phyloP scores from a whole-genome alignment of 2,797 vertebrate species.

The Telmatherina bonti region DNA sequence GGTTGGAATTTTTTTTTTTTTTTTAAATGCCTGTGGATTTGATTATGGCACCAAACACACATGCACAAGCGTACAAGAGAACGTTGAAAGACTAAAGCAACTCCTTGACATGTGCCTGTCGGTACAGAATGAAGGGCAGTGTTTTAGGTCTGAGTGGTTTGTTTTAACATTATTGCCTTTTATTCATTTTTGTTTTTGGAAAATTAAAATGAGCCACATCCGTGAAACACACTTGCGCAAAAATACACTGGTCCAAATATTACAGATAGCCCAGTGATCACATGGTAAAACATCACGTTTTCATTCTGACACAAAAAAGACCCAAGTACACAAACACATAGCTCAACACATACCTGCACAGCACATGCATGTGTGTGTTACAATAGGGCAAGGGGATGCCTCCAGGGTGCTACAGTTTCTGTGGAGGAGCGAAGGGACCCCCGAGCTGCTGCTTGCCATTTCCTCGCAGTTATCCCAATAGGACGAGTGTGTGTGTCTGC shows the following conservation, averaged over 20 bases:
- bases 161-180: constrained; percentile 15
- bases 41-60: constrained; percentile 35
- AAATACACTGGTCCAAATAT: constrained; percentile 14
- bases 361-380: constrained; percentile 40
- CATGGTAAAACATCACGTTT: constrained; percentile 40
- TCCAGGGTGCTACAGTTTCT: constrained; percentile 65
- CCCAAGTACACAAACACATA: constrained; percentile 21
- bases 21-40: constrained; percentile 63
- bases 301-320: constrained; percentile 31
- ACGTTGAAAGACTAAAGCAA: constrained; percentile 15
- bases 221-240: neutral
- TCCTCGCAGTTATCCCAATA: constrained; percentile 69
- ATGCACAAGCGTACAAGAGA: constrained; percentile 4
- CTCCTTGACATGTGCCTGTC: constrained; percentile 8
- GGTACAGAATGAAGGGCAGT: constrained; percentile 26
- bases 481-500: constrained; percentile 52
- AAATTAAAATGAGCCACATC: constrained; percentile 24
- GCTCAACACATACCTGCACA: constrained; percentile 36
- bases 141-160: constrained; percentile 36
- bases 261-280: constrained; percentile 39
- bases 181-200: constrained; percentile 26
- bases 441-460: constrained; percentile 80
- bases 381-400: constrained; percentile 54
- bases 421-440: constrained; percentile 65
- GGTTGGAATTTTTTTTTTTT: too few relatives aligned